Evolutionary conservation across 2,797 vertebrate species (phyloP), one percentile per base, ranked within the genome.

Genomic region (Hippopotamyrus pictus): DNA sequence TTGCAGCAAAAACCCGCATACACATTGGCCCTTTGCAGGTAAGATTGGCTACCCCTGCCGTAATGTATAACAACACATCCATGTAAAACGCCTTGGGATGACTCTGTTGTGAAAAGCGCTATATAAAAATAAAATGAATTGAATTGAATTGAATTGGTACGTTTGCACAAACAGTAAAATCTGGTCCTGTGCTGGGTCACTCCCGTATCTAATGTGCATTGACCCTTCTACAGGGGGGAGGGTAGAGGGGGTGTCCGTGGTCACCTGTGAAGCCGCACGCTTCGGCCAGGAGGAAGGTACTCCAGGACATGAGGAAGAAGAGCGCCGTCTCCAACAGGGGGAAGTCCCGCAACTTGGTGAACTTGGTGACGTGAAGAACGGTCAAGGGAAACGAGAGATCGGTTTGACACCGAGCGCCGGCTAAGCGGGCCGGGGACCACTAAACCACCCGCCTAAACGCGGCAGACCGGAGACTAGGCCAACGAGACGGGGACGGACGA

Each of bases 231-330:
- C 17, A 3, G 14, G 17, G 19, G 54, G 57, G n/a, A 22, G 57
- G n/a, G 54, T 6, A 0, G 2, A 22, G 59, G 22, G 22, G 17
- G 53, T 29, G 25, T 69, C 25, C 1, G 9, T 12, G 17, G 44
- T 50, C 93, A 96, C 98, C 98, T 93, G 98, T 99, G 94, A 99
- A 98, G 7, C 98, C 97, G 79, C 98, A 99, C 0, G 98, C 98
- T 93, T 99, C 98, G 0, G 99, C 99, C 94, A 99, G 92, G 62
- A 99, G 96, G 91, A 99, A 99, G 0, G 98, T 99, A 94, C 99
- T 99, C 98, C 99, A 99, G 83, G 99, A 99, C 98, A 99, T 99
- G 90, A 99, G 92, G 95, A 99, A 99, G 92, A 99, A 99, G 76
- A 99, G 94, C 6, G 97, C 98, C 0, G 98, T 99, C 95, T 99